Conservation (phyloP, 2,797 vertebrate genomes). For the Artibeus lituratus region DNA sequence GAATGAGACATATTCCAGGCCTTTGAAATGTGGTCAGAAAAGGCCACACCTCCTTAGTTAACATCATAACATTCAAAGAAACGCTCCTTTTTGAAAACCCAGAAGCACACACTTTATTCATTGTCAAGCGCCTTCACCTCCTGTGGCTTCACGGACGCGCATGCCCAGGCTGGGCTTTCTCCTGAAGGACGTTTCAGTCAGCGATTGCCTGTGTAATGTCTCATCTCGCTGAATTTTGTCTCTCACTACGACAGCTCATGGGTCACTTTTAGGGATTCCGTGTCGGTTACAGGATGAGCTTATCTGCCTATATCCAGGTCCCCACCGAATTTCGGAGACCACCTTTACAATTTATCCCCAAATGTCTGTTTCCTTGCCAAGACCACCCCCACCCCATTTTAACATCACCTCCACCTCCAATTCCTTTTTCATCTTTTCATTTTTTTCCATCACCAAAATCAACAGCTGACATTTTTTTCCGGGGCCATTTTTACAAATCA, state of each 20-base stretch:
- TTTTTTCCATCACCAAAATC: not conserved
- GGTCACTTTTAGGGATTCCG: not conserved
- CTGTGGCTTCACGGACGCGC: not conserved
- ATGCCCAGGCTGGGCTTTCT: not conserved
- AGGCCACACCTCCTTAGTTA: not conserved
- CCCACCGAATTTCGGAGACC: not conserved
- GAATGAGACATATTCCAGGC: not conserved
- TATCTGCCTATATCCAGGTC: not conserved
- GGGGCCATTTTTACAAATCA: not conserved
- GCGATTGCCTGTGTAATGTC: not conserved
- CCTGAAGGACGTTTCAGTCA: not conserved
- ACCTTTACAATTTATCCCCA: not conserved
- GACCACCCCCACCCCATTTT: not conserved
- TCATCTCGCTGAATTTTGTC: not conserved
- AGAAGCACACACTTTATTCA: not conserved
- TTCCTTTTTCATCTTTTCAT: not conserved
- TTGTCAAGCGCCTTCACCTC: not conserved
- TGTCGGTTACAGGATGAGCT: not conserved
- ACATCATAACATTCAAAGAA: not conserved
- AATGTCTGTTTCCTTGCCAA: not conserved
- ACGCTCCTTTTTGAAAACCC: not conserved
- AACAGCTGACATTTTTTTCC: not conserved
- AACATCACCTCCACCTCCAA: not conserved
- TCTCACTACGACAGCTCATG: not conserved
- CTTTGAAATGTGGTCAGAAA: not conserved